phyloP scores from a whole-genome alignment of 2,797 vertebrate species.

The Atherinosoma microstoma region DNA sequence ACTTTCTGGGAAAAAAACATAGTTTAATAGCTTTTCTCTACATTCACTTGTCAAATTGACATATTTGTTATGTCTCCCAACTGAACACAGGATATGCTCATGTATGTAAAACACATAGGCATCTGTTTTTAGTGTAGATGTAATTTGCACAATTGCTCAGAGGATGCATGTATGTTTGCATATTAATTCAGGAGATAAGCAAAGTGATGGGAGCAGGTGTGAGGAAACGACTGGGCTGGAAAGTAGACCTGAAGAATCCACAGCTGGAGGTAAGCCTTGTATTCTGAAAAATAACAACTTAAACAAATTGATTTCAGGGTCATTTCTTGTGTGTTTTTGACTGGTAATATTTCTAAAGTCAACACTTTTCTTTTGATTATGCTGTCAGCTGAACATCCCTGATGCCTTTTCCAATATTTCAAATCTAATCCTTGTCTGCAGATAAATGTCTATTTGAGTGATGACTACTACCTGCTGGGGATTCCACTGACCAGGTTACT shows the following conservation, averaged over 20 bases:
- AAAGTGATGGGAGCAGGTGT: conserved; percentile 85
- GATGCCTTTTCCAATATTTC: background rate
- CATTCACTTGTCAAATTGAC: background rate
- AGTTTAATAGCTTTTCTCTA: background rate
- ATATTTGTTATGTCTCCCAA: background rate
- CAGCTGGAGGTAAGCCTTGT: conserved; percentile 85
- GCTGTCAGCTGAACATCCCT: background rate
- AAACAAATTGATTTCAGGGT: background rate
- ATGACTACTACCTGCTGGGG: conserved; percentile 87
- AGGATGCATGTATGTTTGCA: background rate
- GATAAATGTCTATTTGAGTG: conserved; percentile 90
- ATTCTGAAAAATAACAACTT: background rate
- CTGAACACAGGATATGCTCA: rapidly evolving
- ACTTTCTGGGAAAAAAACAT: background rate
- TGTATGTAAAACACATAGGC: background rate
- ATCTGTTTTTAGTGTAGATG: background rate
- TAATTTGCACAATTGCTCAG: background rate
- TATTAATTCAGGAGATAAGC: conserved; percentile 85
- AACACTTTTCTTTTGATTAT: background rate
- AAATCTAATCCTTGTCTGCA: conserved; percentile 61
- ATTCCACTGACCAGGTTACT: conserved; percentile 90
- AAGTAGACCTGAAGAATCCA: conserved; percentile 86
- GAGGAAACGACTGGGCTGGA: conserved; percentile 88
- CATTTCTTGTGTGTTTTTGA: background rate
- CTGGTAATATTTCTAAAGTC: background rate